Percentiles rank a stretch among this genome's conserved stretches.
Evolutionary conservation across 2,113 vertebrate genomes (phyloP).

Genomic region (Picathartes gymnocephalus): DNA sequence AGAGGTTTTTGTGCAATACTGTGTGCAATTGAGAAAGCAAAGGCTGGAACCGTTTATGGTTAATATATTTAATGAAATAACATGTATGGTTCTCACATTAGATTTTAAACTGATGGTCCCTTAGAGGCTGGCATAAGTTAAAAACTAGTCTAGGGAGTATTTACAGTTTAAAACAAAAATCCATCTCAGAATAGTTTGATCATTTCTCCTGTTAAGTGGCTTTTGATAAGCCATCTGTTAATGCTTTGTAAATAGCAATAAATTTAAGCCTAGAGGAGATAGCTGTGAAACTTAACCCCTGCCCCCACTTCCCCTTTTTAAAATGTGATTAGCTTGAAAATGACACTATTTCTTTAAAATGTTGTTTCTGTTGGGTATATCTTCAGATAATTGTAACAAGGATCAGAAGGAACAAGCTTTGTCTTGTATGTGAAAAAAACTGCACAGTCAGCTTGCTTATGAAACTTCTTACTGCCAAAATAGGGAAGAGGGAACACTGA

Average conservation of each 20-base stretch:
- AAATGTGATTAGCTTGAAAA: constrained; percentile 15
- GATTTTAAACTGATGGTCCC: constrained; percentile 15
- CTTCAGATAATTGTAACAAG: background rate
- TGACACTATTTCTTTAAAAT: background rate
- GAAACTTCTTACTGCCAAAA: background rate
- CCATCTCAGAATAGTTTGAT: background rate
- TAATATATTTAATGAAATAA: constrained; percentile 18
- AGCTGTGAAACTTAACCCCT: background rate
- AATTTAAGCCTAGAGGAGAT: constrained; percentile 23
- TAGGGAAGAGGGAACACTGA: background rate
- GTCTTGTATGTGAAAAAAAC: background rate
- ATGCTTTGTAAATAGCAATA: constrained; percentile 30
- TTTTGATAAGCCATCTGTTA: constrained; percentile 49
- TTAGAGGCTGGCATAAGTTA: constrained; percentile 36
- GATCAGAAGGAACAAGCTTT: background rate
- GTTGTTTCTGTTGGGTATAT: background rate
- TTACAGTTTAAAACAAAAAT: constrained; percentile 5
- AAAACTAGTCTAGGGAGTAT: constrained; percentile 16
- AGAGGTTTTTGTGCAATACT: background rate
- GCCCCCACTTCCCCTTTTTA: background rate
- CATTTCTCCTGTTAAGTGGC: constrained; percentile 24
- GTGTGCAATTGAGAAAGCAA: background rate
- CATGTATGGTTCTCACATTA: background rate
- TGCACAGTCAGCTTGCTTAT: background rate
- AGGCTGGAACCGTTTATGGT: background rate